Conservation (phyloP, 2,113 vertebrate species). For the Microtus oregoni region DNA sequence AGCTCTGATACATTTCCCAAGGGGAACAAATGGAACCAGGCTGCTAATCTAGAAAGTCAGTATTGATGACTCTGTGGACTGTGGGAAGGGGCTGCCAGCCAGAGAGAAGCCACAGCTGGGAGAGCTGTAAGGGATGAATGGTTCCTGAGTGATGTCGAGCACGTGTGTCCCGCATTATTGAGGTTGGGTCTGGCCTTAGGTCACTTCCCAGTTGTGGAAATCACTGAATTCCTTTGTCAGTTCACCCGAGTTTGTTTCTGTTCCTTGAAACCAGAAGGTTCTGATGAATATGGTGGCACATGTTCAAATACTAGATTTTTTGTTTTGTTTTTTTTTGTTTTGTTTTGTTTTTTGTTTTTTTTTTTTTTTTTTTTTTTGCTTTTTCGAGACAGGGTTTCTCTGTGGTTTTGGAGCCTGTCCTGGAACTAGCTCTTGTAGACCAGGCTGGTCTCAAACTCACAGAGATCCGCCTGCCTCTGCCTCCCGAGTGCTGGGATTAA, state of each 20-base stretch:
- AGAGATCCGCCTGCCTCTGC: too few relatives aligned
- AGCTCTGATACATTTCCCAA: neutral
- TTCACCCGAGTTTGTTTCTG: slow-evolving; percentile 17
- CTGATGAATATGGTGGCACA: slow-evolving; percentile 12
- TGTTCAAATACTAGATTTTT: neutral
- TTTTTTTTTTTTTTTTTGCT: too few relatives aligned
- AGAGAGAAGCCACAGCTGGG: neutral
- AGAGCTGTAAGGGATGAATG: neutral
- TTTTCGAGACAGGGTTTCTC: neutral
- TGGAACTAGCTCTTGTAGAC: too few relatives aligned
- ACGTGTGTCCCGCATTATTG: neutral
- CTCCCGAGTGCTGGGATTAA: too few relatives aligned
- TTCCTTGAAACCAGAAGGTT: slow-evolving; percentile 36
- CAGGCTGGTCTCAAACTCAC: too few relatives aligned
- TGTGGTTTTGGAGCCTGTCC: too few relatives aligned
- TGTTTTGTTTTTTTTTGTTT: too few relatives aligned
- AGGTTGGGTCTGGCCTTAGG: slow-evolving; percentile 14
- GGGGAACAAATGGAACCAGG: neutral
- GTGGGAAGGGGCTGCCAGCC: neutral
- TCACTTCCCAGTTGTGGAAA: slow-evolving; percentile 32
- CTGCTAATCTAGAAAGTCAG: neutral
- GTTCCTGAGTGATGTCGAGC: neutral
- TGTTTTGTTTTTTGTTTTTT: neutral
- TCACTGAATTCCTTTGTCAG: slow-evolving; percentile 17
- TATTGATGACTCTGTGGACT: neutral